Conservation (phyloP, 2,797 vertebrate species). For the Xenopus petersii region DNA sequence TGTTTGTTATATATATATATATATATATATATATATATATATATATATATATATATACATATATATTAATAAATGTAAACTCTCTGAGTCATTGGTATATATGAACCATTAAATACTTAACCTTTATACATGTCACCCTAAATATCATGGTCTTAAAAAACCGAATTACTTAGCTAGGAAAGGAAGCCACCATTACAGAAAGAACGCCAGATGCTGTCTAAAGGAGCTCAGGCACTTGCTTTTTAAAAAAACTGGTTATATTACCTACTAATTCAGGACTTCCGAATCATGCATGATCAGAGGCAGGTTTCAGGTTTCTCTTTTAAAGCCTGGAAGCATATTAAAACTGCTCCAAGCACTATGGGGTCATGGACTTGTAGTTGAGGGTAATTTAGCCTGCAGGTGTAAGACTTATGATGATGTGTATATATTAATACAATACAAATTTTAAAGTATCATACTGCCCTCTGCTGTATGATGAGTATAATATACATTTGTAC, state of each 20-base stretch:
- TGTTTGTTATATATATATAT: too few species aligned
- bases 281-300: conserved; percentile 35
- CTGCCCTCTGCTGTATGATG: conserved; percentile 54
- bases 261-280: conserved; percentile 20
- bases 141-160: conserved; percentile 2
- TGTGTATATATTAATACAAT: too few species aligned
- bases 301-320: conserved; percentile 29
- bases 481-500: too few species aligned
- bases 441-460: conserved; percentile 24
- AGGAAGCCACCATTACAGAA: conserved; percentile 11
- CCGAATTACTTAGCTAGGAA: neutral
- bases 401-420: conserved; percentile 3
- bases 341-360: conserved; percentile 9
- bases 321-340: conserved; percentile 18
- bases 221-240: neutral
- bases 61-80: too few species aligned
- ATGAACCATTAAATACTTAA: too few species aligned
- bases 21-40: too few species aligned
- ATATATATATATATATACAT: too few species aligned
- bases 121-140: too few species aligned
- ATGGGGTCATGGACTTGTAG: neutral
- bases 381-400: neutral
- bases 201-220: conserved; percentile 10
- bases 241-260: conserved; percentile 22
- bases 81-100: too few species aligned